Evolutionary conservation across 2,888 invertebrate species (phyloP), one percentile per base, ranked within the genome.

Genomic region (Polydrusus tereticollis): DNA sequence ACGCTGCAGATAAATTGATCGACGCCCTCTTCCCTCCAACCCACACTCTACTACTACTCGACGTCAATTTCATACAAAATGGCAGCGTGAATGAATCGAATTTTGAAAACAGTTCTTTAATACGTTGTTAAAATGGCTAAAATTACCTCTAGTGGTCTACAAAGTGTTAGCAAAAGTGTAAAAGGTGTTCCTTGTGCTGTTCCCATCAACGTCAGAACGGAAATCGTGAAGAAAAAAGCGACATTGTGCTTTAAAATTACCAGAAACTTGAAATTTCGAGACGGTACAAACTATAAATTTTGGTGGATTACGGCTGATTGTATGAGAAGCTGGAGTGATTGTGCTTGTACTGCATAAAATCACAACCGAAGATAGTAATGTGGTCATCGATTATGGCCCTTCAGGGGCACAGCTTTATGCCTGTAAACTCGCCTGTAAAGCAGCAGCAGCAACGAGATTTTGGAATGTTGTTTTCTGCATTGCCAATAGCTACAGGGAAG

Each of bases 381-480:
- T 68, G 68, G 72, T 38, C 63, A 20, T 26, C 59, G 20, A 38
- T 59, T 26, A 50, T 65, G 47, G 14, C 14, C 41, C 70, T 65
- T 7, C 50, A 47, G 59, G 64, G 65, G 23, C 58, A 29, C 14
- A 6, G n/a, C 18, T 58, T 38, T 16, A 16, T 50, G 12, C 50
- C 21, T 1, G 43, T 20, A 36, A 67, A n/a, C n/a, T n/a, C n/a
- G n/a, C n/a, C n/a, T n/a, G n/a, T n/a, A n/a, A n/a, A n/a, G n/a
- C n/a, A 67, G 21, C 76, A 76, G 50, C 76, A 72, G 59, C 41
- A 73, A n/a, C 26, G 75, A 64, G 55, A 72, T 2, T 76, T 75
- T 33, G 65, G 69, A 50, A 21, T 72, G 41, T 55, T 69, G 10
- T 33, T 29, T 41, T 14, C 58, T 55, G 1, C 65, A 8, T 26